These are phyloP conservation scores for Anser brachyrhynchus DNA, from an alignment of 2,113 vertebrate species.

Conservation along the genomic window DNA sequence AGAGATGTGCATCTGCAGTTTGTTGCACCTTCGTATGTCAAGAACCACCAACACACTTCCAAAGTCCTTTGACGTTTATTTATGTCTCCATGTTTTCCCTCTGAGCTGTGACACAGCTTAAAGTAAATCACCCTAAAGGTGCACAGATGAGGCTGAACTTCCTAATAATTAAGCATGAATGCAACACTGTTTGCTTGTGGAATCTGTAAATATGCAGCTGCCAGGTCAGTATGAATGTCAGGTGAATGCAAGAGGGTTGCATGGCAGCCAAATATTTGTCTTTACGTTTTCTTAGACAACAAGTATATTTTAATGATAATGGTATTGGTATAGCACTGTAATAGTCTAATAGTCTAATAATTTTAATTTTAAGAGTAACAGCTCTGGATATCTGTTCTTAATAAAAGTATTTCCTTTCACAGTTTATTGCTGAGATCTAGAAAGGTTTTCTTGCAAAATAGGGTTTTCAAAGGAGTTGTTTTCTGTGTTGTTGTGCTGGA, in stretches of 20 bases:
- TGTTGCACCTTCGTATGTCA: neutral
- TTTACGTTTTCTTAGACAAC: neutral
- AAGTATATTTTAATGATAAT: neutral
- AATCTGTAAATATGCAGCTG: neutral
- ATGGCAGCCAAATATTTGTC: neutral
- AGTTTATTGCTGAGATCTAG: neutral
- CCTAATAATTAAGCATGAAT: slow-evolving; percentile 11
- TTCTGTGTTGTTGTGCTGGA: neutral
- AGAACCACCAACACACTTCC: slow-evolving; percentile 8
- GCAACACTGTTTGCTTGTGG: neutral
- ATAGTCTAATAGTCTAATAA: neutral
- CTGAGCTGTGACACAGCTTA: neutral
- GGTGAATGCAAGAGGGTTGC: neutral
- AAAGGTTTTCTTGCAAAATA: neutral
- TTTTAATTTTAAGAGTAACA: neutral
- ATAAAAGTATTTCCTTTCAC: neutral
- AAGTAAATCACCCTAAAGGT: slow-evolving; percentile 7
- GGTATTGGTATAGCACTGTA: neutral
- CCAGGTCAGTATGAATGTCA: neutral
- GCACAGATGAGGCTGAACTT: neutral
- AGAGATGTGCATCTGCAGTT: slow-evolving; percentile 22
- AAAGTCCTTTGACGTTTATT: neutral
- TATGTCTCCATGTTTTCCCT: neutral
- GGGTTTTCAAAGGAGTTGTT: neutral
- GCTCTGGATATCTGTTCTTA: neutral